Conservation (phyloP, 2,113 vertebrate species). For the Coturnix japonica region DNA sequence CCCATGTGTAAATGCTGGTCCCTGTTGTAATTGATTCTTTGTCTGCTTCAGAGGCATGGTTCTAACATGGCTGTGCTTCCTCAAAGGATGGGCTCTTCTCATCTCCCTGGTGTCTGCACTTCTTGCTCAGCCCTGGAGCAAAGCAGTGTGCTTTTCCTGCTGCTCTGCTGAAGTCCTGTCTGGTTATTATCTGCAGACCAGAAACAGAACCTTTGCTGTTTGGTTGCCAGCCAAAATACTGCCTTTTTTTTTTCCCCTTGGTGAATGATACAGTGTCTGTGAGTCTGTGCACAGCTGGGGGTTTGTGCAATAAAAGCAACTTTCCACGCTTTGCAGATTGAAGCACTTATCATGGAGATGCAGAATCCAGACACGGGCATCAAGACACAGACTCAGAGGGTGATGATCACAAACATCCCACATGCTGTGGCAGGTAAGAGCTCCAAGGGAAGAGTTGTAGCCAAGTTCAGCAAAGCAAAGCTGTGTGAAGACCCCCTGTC, state of each 20-base stretch:
- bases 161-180: background rate
- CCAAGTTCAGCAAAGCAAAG: background rate
- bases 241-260: background rate
- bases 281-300: background rate
- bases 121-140: background rate
- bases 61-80: background rate
- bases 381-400: slow-evolving; percentile 87
- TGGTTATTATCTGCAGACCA: background rate
- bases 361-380: slow-evolving; percentile 89
- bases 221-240: background rate
- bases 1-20: background rate
- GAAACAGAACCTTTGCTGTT: background rate
- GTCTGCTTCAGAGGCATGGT: background rate
- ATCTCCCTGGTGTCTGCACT: background rate
- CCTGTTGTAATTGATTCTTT: background rate
- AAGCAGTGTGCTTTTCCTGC: background rate
- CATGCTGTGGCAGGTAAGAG: slow-evolving; percentile 91
- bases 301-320: background rate
- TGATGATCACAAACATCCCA: slow-evolving; percentile 87
- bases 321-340: slow-evolving; percentile 80
- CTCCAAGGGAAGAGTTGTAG: fast-evolving
- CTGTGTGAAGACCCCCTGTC: fast-evolving
- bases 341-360: slow-evolving; percentile 91
- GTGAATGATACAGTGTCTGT: background rate
- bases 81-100: background rate